phyloP scores from a whole-genome alignment of 2,797 vertebrate genomes.

The Acanthurus leucopareius region DNA sequence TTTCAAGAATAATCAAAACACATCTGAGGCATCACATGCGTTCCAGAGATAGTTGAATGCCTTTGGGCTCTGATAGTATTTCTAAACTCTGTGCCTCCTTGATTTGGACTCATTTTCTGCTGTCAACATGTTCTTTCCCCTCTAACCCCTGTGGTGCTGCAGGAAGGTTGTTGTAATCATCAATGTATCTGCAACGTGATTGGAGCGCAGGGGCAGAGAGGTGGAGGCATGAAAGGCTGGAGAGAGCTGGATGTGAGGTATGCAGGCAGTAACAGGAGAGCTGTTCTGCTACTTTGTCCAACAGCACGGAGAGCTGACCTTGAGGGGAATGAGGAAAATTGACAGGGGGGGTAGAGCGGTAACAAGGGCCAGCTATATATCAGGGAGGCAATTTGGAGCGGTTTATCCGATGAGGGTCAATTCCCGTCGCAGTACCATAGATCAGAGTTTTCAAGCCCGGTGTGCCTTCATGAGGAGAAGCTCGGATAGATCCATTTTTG shows the following conservation, averaged over 20 bases:
- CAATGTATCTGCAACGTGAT: slow-evolving; percentile 57
- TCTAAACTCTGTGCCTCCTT: slow-evolving; percentile 39
- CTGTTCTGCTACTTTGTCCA: slow-evolving; percentile 77
- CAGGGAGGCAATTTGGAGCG: slow-evolving; percentile 86
- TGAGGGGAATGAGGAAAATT: slow-evolving; percentile 83
- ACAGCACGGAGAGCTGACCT: slow-evolving; percentile 81
- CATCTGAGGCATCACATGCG: slow-evolving; percentile 17
- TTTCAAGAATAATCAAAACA: slow-evolving; percentile 7
- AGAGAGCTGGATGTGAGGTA: slow-evolving; percentile 50
- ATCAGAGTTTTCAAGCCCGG: slow-evolving; percentile 82
- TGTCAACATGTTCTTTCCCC: slow-evolving; percentile 49
- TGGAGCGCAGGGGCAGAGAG: slow-evolving; percentile 45
- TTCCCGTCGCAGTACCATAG: slow-evolving; percentile 80
- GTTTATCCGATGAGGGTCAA: slow-evolving; percentile 88
- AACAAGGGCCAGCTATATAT: slow-evolving; percentile 87
- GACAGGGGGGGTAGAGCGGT: slow-evolving; percentile 75
- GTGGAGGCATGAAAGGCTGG: slow-evolving; percentile 13
- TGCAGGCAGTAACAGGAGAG: slow-evolving; percentile 64
- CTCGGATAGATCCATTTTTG: slow-evolving; percentile 75
- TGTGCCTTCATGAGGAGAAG: slow-evolving; percentile 61
- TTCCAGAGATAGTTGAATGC: slow-evolving; percentile 2
- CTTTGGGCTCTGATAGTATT: slow-evolving; percentile 38
- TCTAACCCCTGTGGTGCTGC: slow-evolving; percentile 56
- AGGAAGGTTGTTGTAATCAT: slow-evolving; percentile 67
- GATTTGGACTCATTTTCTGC: slow-evolving; percentile 60